Evolutionary conservation across 2,888 invertebrate genomes (phyloP).

Genomic region (Biston betularia): DNA sequence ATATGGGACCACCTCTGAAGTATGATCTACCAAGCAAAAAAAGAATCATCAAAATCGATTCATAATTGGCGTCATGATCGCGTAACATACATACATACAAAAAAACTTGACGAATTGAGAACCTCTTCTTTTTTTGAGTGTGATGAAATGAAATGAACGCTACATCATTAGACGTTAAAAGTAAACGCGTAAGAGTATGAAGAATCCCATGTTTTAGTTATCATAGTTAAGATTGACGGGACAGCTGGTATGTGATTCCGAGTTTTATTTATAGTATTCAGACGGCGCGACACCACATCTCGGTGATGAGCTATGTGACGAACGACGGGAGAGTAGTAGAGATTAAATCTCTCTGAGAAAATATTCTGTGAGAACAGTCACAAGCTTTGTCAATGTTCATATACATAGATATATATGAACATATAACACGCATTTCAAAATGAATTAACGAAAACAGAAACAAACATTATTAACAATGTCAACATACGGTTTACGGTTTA

Average conservation of each 20-base stretch:
- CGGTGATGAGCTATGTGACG: constrained; percentile 11
- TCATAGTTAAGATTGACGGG: constrained; percentile 30
- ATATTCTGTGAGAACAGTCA: constrained; percentile 1
- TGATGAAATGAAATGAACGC: constrained; percentile 14
- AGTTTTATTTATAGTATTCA: constrained; percentile 31
- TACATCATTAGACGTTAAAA: constrained; percentile 13
- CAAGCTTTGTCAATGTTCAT: too few relatives aligned
- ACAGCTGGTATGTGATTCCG: constrained; percentile 31
- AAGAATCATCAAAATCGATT: too few relatives aligned
- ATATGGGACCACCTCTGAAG: too few relatives aligned
- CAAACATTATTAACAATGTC: too few relatives aligned
- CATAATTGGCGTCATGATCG: too few relatives aligned
- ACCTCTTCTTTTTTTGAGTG: too few relatives aligned
- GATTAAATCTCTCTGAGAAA: constrained; percentile 12
- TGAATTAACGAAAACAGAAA: neutral
- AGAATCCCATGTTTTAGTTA: constrained; percentile 24
- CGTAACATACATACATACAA: too few relatives aligned
- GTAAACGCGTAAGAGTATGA: constrained; percentile 1
- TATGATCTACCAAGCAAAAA: too few relatives aligned
- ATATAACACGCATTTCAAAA: too few relatives aligned
- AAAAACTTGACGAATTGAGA: too few relatives aligned
- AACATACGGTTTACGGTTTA: too few relatives aligned
- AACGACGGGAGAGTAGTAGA: constrained; percentile 6
- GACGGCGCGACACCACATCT: constrained; percentile 24
- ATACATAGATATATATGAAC: too few relatives aligned